Evolutionary conservation across 2,113 vertebrate species (phyloP), one percentile per base, ranked within the genome.

Genomic region (Myrmecophaga tridactyla): DNA sequence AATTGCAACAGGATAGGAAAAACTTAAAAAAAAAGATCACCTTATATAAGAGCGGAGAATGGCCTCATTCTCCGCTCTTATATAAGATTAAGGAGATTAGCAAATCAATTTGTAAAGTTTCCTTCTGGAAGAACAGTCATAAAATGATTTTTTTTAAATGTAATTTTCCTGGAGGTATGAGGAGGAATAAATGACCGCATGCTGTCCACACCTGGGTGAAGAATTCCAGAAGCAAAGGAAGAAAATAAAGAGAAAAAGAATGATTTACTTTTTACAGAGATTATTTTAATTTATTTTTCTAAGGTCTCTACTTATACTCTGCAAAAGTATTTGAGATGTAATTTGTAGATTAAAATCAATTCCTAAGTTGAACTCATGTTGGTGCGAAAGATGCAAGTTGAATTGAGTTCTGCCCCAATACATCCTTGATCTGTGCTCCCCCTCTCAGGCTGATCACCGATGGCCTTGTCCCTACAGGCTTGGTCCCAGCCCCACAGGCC

Each of bases 391-490:
- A 86, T 69, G 80, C 36, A 93, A 65, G 5, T 21, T 69, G 18
- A 11, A 89, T 82, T 18, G 56, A n/a, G 27, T 77, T 92, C 43
- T 70, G 46, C 60, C 25, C 34, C 27, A 67, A 41, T 29, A 15
- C 12, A 20, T 43, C 6, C 56, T 15, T 76, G 70, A 34, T 36
- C 6, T 43, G 31, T 27, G 17, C 27, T 43, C 48, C n/a, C n/a
- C 46, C 73, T 39, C 41, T 2, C 34, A 1, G 4, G 5, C 41
- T 70, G 7, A 39, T 80, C 8, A 9, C n/a, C 36, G 5, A 3
- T 7, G 6, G 4, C 13, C 53, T 73, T 1, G 0, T 25, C 25
- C 21, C 6, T 21, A 15, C 4, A 15, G 41, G 15, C 12, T 23
- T 60, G 31, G n/a, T 18, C 34, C 60, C 23, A 46, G 29, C 27